phyloP scores from a whole-genome alignment of 53 echinoderm and acorn worm genomes.

The Holothuria leucospilota region DNA sequence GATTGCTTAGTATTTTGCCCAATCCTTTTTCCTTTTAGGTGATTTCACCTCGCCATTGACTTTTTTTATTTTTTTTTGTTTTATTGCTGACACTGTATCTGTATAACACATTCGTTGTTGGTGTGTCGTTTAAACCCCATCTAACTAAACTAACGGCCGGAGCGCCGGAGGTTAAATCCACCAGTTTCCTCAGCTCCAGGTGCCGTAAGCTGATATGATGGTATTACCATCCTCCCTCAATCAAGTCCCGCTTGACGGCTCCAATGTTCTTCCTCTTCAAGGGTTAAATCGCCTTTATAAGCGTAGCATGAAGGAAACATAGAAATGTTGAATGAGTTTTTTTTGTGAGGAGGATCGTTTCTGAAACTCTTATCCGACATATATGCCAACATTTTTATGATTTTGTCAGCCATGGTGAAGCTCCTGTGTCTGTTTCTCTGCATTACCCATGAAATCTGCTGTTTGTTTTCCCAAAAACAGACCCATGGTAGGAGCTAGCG shows the following conservation, averaged over 20 bases:
- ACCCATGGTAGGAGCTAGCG: too few species aligned
- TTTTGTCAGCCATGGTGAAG: conserved; percentile 10
- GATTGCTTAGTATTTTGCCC: too few species aligned
- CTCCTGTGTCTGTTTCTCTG: conserved; percentile 8
- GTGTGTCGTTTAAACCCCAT: too few species aligned
- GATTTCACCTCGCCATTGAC: too few species aligned
- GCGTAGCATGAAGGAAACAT: conserved; percentile 19
- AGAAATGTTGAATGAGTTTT: conserved; percentile 14
- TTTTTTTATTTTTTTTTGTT: too few species aligned
- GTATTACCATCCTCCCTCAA: conserved; percentile 14
- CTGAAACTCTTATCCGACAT: conserved; percentile 2
- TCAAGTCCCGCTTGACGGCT: not conserved
- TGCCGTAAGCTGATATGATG: not conserved
- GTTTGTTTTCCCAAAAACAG: too few species aligned
- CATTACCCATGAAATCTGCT: too few species aligned
- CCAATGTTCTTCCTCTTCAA: conserved; percentile 19
- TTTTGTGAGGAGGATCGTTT: not conserved
- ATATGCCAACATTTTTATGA: conserved; percentile 10
- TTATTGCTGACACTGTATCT: too few species aligned
- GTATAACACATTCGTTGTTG: too few species aligned
- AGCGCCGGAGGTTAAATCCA: too few species aligned
- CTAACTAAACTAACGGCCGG: too few species aligned
- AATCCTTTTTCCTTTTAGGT: too few species aligned
- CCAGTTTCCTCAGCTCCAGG: conserved; percentile 25
- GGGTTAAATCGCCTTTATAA: conserved; percentile 25